These are phyloP conservation scores for Hyperopisus bebe DNA, from an alignment of 2,113 vertebrate species.

Conservation along the genomic window DNA sequence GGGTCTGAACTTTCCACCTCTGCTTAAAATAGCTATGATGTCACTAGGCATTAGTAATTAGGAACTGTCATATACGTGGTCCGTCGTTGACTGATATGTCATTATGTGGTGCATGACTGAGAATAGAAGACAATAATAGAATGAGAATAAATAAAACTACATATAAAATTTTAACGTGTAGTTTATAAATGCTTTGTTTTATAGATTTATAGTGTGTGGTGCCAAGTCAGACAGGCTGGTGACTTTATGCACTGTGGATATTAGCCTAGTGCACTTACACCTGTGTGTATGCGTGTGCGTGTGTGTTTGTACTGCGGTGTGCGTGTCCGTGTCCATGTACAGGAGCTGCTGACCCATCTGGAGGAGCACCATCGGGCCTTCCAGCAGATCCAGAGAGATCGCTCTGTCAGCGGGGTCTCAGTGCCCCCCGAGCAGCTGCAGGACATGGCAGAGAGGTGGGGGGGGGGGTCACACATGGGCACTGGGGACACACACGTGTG, in stretches of 20 bases:
- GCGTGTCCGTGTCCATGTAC: conserved; percentile 34
- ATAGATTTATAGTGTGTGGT: no score
- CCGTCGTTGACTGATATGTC: not conserved
- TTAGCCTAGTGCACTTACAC: not conserved
- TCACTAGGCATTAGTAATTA: not conserved
- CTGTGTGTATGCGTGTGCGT: not conserved
- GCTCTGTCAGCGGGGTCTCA: conserved; percentile 87
- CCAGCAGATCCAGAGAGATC: conserved; percentile 85
- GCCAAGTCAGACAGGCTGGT: no score
- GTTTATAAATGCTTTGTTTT: no score
- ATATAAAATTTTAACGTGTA: not conserved
- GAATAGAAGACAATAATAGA: no score
- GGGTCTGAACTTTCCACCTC: no score
- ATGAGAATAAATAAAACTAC: not conserved
- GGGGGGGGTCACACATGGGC: not conserved
- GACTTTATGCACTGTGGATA: not conserved
- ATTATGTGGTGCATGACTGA: not conserved
- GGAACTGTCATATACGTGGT: not conserved
- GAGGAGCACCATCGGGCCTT: conserved; percentile 87
- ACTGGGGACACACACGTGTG: not conserved
- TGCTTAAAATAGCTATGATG: not conserved
- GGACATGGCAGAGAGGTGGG: conserved; percentile 89
- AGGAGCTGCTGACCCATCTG: conserved; percentile 88
- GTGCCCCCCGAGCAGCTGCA: conserved; percentile 91
- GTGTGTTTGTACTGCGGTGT: not conserved